A percentile compares a stretch with the other conserved stretches of the same genome.
Evolutionary conservation across 1,140 invertebrate species (phyloP).

Genomic region (Anastatus disparis): DNA sequence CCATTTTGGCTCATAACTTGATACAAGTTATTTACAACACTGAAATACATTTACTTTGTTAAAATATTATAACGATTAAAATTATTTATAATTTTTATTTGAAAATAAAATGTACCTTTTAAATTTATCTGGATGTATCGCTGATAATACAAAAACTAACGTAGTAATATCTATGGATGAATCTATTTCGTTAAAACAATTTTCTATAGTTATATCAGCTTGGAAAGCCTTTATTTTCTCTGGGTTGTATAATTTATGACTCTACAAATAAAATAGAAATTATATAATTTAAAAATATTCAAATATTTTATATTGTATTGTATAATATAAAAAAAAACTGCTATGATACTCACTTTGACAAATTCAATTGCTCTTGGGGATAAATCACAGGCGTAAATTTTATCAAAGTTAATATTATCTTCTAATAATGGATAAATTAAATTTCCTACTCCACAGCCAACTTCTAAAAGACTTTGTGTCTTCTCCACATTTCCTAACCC

Average conservation of each 20-base stretch:
- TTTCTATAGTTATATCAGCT: constrained; percentile 74
- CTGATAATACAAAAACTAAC: constrained; percentile 83
- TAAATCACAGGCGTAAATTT: constrained; percentile 94
- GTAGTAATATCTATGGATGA: constrained; percentile 75
- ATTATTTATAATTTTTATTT: constrained; percentile 13
- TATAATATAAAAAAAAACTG: background rate
- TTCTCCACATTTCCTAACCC: constrained; percentile 58
- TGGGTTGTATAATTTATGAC: constrained; percentile 70
- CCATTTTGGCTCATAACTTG: constrained; percentile 83
- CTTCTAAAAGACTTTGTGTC: constrained; percentile 76
- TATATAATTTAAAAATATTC: constrained; percentile 3
- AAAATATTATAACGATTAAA: constrained; percentile 36
- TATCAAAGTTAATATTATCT: constrained; percentile 76
- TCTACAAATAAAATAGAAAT: constrained; percentile 48
- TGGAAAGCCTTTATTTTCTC: constrained; percentile 80
- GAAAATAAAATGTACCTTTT: constrained; percentile 41
- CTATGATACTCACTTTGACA: constrained; percentile 73
- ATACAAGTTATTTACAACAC: constrained; percentile 77
- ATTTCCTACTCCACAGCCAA: constrained; percentile 98
- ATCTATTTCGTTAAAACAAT: constrained; percentile 70
- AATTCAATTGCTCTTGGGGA: constrained; percentile 90
- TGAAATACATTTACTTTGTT: constrained; percentile 35
- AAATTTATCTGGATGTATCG: constrained; percentile 86
- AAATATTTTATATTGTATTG: background rate
- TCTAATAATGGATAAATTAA: constrained; percentile 93